phyloP scores from a whole-genome alignment of 35 echinoderm and acorn worm species.

The Ophiothrix spiculata region DNA sequence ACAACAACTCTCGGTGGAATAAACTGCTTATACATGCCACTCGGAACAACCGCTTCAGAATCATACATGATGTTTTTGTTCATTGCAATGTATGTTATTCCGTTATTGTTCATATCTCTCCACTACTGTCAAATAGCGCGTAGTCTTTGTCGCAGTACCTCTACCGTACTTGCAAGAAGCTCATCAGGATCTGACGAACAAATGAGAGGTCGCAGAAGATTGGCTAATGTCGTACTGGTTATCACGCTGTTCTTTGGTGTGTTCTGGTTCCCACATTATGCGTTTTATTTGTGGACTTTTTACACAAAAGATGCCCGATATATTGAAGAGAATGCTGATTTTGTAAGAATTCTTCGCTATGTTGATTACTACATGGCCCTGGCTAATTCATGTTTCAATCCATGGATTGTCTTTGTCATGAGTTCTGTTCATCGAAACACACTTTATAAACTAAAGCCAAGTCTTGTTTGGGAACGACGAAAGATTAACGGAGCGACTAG shows the following conservation, averaged over 20 bases:
- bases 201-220: conserved; percentile 57
- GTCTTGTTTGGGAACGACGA: background rate
- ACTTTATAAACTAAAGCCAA: background rate
- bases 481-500: background rate
- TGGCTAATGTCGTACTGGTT: conserved; percentile 65
- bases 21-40: conserved; percentile 37
- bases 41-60: conserved; percentile 5
- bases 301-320: conserved; percentile 19
- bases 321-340: background rate
- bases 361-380: conserved; percentile 49
- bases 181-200: conserved; percentile 57
- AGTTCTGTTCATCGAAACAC: conserved; percentile 57
- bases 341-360: conserved; percentile 34
- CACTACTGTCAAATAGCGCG: conserved; percentile 64
- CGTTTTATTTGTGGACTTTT: conserved; percentile 33
- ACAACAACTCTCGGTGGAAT: conserved; percentile 8
- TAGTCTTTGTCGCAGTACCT: conserved; percentile 53
- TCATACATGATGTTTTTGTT: conserved; percentile 47
- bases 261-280: conserved; percentile 68
- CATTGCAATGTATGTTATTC: conserved; percentile 44
- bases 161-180: conserved; percentile 39
- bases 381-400: conserved; percentile 70
- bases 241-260: conserved; percentile 76
- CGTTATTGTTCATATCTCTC: conserved; percentile 35
- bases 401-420: conserved; percentile 81